Percentiles rank a stretch among this genome's conserved stretches.
phyloP scores from a whole-genome alignment of 1,140 invertebrate species.

The Patella vulgata region DNA sequence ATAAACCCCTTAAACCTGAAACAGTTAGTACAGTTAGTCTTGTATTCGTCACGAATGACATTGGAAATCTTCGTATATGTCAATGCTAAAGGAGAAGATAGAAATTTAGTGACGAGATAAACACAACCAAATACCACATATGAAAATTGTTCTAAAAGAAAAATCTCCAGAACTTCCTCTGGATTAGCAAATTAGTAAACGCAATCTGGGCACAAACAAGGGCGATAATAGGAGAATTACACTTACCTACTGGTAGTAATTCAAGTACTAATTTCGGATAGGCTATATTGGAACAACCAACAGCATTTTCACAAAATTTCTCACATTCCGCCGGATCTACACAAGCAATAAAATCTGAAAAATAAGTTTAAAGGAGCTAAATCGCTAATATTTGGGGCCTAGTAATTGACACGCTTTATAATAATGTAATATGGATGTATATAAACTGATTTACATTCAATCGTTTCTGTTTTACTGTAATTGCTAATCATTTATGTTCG shows the following conservation, averaged over 20 bases:
- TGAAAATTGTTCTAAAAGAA: neutral
- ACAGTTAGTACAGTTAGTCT: neutral
- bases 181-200: neutral
- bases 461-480: too few relatives aligned
- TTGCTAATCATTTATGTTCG: too few relatives aligned
- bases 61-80: too few relatives aligned
- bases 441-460: too few relatives aligned
- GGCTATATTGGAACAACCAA: constrained; percentile 69
- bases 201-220: neutral
- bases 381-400: too few relatives aligned
- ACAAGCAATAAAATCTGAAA: constrained; percentile 67
- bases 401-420: too few relatives aligned
- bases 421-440: too few relatives aligned
- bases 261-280: constrained; percentile 69
- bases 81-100: neutral
- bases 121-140: neutral
- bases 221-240: neutral
- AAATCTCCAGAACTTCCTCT: neutral
- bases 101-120: neutral
- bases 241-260: constrained; percentile 64
- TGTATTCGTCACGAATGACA: too few relatives aligned
- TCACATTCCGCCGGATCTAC: constrained; percentile 60
- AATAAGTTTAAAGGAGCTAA: too few relatives aligned
- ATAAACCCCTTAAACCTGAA: constrained; percentile 67
- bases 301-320: neutral